Evolutionary conservation across 2,888 invertebrate species (phyloP).

Genomic region (Acrobasis consociella): DNA sequence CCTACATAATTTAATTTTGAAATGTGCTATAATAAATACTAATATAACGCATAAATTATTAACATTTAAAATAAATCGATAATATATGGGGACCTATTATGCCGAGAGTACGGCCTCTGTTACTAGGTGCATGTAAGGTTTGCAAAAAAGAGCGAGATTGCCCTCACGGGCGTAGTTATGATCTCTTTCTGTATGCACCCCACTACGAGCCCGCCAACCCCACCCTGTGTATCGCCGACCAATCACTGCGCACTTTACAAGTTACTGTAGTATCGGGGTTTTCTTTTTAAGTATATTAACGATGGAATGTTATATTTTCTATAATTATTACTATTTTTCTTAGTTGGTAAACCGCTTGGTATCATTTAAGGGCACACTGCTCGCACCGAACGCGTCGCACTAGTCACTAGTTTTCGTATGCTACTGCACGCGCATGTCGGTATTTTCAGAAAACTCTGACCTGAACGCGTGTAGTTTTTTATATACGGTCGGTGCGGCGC

Average conservation of each 20-base stretch:
- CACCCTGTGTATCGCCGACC: slow-evolving; percentile 16
- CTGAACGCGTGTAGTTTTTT: too few relatives aligned
- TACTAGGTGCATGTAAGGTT: slow-evolving; percentile 20
- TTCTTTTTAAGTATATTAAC: slow-evolving; percentile 61
- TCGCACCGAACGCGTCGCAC: too few relatives aligned
- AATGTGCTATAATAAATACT: too few relatives aligned
- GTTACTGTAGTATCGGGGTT: slow-evolving; percentile 63
- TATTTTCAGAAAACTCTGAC: too few relatives aligned
- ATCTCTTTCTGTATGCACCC: slow-evolving; percentile 21
- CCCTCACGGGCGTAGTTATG: slow-evolving; percentile 12
- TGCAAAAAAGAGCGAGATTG: slow-evolving; percentile 12
- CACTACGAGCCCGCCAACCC: slow-evolving; percentile 5
- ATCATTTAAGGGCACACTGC: slow-evolving; percentile 29
- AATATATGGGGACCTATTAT: background rate
- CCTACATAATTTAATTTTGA: too few relatives aligned
- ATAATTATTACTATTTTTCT: slow-evolving; percentile 42
- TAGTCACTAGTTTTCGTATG: too few relatives aligned
- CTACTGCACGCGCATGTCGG: too few relatives aligned
- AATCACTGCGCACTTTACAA: slow-evolving; percentile 34
- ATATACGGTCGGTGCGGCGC: too few relatives aligned
- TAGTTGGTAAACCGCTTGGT: slow-evolving; percentile 39
- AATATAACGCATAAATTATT: background rate
- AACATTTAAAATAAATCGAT: background rate
- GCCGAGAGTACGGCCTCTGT: slow-evolving; percentile 7
- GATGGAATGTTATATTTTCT: slow-evolving; percentile 66